phyloP scores from a whole-genome alignment of 2,888 invertebrate genomes.

The Boloria selene region DNA sequence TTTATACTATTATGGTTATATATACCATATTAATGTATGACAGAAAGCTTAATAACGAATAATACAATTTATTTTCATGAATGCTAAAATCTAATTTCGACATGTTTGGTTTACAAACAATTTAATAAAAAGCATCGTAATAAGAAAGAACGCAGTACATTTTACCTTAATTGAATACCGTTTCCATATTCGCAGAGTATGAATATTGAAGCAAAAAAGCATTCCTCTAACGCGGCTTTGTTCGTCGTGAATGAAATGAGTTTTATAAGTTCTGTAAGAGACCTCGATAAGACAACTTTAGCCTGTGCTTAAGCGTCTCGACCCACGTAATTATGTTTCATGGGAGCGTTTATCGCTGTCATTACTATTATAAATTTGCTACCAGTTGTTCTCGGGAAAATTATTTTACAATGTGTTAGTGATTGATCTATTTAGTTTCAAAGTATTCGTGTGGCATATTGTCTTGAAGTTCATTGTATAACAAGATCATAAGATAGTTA shows the following conservation, averaged over 20 bases:
- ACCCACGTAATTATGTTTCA: conserved; percentile 67
- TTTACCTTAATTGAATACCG: neutral
- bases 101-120: no score
- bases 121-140: neutral
- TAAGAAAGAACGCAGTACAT: neutral
- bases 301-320: conserved; percentile 51
- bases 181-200: neutral
- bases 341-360: conserved; percentile 63
- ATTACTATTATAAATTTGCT: conserved; percentile 65
- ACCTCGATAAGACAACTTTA: conserved; percentile 43
- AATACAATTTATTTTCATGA: neutral
- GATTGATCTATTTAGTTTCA: conserved; percentile 1
- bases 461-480: neutral
- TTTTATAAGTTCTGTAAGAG: conserved; percentile 59
- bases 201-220: conserved; percentile 25
- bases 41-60: conserved; percentile 2
- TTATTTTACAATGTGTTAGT: conserved; percentile 22
- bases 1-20: neutral
- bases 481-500: neutral
- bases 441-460: neutral
- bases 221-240: conserved; percentile 28
- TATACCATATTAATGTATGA: neutral
- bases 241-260: conserved; percentile 52
- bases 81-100: neutral
- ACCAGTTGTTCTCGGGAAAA: conserved; percentile 46